These are phyloP conservation scores for Cryptops parisi DNA, from an alignment of 2,888 invertebrate genomes.

Conservation along the genomic window DNA sequence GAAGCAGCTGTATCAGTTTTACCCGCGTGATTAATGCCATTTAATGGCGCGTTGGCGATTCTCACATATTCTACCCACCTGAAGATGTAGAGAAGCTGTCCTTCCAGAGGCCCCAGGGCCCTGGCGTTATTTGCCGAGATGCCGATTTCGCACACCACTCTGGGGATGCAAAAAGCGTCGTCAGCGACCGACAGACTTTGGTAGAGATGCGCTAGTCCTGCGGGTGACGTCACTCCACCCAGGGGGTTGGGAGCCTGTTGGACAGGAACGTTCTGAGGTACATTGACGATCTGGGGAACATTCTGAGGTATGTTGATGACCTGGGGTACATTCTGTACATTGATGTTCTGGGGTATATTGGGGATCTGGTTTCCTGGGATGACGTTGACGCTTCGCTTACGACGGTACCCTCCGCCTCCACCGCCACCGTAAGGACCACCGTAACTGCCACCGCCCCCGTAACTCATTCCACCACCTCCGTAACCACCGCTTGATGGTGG, in stretches of 20 bases:
- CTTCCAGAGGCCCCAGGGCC: neutral
- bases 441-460: neutral
- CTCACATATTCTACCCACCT: too few relatives aligned
- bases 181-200: slow-evolving; percentile 1
- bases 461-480: neutral
- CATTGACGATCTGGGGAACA: too few relatives aligned
- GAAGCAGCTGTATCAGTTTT: too few relatives aligned
- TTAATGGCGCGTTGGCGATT: too few relatives aligned
- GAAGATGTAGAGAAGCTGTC: slow-evolving; percentile 4
- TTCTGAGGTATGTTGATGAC: too few relatives aligned
- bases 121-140: neutral
- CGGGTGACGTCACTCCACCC: neutral
- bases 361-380: neutral
- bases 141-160: slow-evolving; percentile 5
- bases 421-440: too few relatives aligned
- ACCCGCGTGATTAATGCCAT: too few relatives aligned
- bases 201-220: neutral
- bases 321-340: too few relatives aligned
- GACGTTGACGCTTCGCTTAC: neutral
- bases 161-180: slow-evolving; percentile 5
- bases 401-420: neutral
- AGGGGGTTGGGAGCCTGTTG: neutral
- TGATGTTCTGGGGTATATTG: too few relatives aligned
- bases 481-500: too few relatives aligned
- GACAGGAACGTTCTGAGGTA: neutral